Base-by-base conservation (phyloP, 1,140 invertebrate genomes). In the Metaphire vulgaris region DNA sequence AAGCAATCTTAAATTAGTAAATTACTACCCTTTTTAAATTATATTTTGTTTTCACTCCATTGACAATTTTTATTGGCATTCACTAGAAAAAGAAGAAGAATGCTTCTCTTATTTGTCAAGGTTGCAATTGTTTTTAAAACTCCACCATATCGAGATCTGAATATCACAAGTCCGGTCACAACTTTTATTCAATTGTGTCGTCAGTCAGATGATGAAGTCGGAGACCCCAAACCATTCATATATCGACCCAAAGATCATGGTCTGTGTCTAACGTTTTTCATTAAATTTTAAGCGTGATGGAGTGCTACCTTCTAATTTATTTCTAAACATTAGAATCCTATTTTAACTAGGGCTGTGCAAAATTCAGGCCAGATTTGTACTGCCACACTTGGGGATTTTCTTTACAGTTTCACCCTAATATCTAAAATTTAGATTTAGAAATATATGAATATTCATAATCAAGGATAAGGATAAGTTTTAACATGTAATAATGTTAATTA, bases 171-270 rank as follows among this genome's bases (percentile, higher is more conserved):
- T 71, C 90, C 92, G 2, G 91, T 94, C 0, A 89, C 91, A 81
- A 92, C 93, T 1, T 90, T 87, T 76, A 91, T 97, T 75, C 94
- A 97, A 83, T 88, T 98, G 69, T 88, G 90, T 82, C 89, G 95
- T 79, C 91, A 92, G 21, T 93, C 93, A 68, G 95, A 97, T 84
- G 90, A 90, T 78, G 91, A 91, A 65, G 90, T 89, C 56, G 95
- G 93, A 85, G 92, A 94, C 82, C 87, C 93, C 1, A 87, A 93
- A 68, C 90, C 90, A 21, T 89, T 89, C 88, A 91, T 93, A 83
- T 91, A 94, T 84, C 89, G 92, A 80, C 94, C 95, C 41, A 87
- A 94, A 72, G 91, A 92, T 86, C 89, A 91, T 92, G 95, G 94
- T 96, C 92, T n/a, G 75, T 68, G 29, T 29, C 32, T 6, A 70